Conservation (phyloP, 2,888 invertebrate species). For the Fissipunctia ypsillon region DNA sequence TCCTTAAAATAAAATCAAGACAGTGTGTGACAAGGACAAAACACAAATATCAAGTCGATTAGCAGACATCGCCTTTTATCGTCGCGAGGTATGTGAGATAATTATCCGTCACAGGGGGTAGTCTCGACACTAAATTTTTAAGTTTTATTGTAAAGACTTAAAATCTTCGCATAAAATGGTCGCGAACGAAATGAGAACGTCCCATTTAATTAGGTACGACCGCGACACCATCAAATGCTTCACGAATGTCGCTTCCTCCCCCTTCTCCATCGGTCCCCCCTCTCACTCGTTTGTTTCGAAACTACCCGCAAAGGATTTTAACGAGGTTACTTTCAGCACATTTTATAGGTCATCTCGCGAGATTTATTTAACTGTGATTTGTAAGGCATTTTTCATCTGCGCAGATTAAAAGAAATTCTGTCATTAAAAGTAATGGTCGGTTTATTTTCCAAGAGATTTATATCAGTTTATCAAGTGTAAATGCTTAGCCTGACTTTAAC, state of each 20-base stretch:
- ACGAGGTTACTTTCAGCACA: constrained; percentile 84
- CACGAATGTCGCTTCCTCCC: constrained; percentile 64
- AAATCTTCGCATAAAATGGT: constrained; percentile 85
- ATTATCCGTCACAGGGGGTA: constrained; percentile 81
- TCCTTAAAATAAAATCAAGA: constrained; percentile 8
- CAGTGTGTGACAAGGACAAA: constrained; percentile 17
- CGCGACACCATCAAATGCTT: constrained; percentile 75
- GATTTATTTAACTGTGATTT: constrained; percentile 86
- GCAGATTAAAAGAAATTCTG: constrained; percentile 83
- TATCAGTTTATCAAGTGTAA: constrained; percentile 73
- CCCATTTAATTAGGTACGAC: constrained; percentile 85
- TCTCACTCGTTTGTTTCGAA: constrained; percentile 77
- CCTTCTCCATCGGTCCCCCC: constrained; percentile 33
- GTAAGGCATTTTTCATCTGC: constrained; percentile 82
- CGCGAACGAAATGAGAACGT: constrained; percentile 82
- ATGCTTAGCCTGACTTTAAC: constrained; percentile 67
- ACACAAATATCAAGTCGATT: constrained; percentile 28
- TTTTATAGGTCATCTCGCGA: constrained; percentile 87
- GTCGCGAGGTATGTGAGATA: constrained; percentile 79
- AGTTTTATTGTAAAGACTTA: constrained; percentile 83
- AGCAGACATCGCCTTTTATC: constrained; percentile 64
- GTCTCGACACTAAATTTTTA: constrained; percentile 79
- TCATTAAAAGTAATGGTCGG: constrained; percentile 83
- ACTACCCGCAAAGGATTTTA: constrained; percentile 87
- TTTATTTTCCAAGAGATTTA: constrained; percentile 80